Percentiles rank a stretch among this genome's conserved stretches.
phyloP scores from a whole-genome alignment of 2,113 vertebrate genomes.

The Zosterops hypoxanthus region DNA sequence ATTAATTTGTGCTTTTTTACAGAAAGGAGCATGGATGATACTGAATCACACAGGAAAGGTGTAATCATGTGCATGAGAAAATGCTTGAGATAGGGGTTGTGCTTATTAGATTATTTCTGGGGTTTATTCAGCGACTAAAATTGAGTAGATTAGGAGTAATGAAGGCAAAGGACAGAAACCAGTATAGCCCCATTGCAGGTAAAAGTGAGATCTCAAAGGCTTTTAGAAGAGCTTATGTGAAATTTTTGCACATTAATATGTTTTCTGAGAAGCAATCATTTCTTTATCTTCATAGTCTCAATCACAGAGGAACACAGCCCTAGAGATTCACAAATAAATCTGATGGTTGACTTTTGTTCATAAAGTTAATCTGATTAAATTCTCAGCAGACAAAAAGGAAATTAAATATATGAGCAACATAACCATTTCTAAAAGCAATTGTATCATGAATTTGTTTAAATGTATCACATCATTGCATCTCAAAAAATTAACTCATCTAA shows the following conservation, averaged over 20 bases:
- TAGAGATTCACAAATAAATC: not conserved
- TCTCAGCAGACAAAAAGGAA: not conserved
- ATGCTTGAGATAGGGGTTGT: not conserved
- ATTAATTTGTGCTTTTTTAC: not conserved
- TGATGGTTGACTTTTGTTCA: not conserved
- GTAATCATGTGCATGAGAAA: not conserved
- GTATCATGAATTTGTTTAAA: conserved; percentile 9
- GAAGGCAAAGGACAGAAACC: not conserved
- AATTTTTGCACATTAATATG: not conserved
- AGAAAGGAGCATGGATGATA: not conserved
- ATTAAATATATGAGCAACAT: not conserved
- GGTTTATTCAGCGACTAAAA: not conserved
- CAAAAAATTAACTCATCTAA: not conserved
- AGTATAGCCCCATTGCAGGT: not conserved
- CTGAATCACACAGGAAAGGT: not conserved
- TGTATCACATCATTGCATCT: not conserved
- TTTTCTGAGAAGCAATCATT: not conserved
- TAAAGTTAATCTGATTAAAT: conserved; percentile 22
- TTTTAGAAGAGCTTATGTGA: not conserved
- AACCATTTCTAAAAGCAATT: not conserved
- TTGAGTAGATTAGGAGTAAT: not conserved
- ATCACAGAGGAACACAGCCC: not conserved
- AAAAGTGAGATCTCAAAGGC: not conserved
- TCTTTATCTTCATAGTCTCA: not conserved
- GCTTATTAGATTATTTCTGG: not conserved